A percentile compares a stretch with the other conserved stretches of the same genome.
phyloP scores from a whole-genome alignment of 2,113 vertebrate genomes.

The Crotalus tigris region DNA sequence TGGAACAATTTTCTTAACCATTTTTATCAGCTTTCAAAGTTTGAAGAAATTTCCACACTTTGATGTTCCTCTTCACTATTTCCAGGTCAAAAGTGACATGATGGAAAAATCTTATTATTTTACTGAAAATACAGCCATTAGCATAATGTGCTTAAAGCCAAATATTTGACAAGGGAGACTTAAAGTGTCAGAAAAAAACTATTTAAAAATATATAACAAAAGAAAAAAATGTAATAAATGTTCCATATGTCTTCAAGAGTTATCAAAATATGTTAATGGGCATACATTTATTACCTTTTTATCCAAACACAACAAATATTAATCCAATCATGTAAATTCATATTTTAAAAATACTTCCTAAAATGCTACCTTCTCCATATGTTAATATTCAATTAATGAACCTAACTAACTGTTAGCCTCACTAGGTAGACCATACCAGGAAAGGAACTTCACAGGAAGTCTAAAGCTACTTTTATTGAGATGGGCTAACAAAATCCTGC shows the following conservation, averaged over 20 bases:
- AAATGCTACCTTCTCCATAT: not conserved
- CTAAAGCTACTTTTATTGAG: not conserved
- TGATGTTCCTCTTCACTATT: not conserved
- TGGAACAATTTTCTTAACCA: not conserved
- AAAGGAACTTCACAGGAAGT: not conserved
- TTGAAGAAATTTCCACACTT: not conserved
- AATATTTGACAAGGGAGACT: not conserved
- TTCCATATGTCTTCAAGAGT: not conserved
- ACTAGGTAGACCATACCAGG: not conserved
- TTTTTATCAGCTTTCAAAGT: not conserved
- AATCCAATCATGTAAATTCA: not conserved
- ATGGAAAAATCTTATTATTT: not conserved
- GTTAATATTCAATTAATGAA: not conserved
- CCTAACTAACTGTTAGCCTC: not conserved
- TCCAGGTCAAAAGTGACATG: not conserved
- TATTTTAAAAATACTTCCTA: slow-evolving; percentile 2
- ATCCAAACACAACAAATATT: not conserved
- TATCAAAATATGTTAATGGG: not conserved
- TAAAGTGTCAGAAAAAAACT: not conserved
- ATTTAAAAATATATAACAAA: not conserved
- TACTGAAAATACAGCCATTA: not conserved
- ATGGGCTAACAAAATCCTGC: not conserved
- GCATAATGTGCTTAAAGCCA: not conserved
- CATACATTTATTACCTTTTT: not conserved
- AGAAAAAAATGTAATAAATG: not conserved